Percentiles rank a stretch among this genome's conserved stretches.
Evolutionary conservation across 2,797 vertebrate species (phyloP).

Genomic region (Tinamus major): DNA sequence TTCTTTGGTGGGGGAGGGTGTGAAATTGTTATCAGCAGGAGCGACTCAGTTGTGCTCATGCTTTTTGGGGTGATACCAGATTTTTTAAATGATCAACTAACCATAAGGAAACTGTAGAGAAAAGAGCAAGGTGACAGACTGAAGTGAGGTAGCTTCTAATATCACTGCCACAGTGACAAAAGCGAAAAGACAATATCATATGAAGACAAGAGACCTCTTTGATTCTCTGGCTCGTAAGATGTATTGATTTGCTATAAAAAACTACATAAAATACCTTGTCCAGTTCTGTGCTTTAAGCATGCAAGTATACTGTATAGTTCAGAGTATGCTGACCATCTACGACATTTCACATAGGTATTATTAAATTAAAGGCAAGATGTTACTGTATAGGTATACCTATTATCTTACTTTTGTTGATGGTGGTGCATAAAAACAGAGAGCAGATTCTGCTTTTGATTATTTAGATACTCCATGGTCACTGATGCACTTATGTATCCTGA

Average conservation of each 20-base stretch:
- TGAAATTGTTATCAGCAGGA: background rate
- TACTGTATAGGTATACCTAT: background rate
- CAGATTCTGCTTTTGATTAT: background rate
- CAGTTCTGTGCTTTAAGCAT: background rate
- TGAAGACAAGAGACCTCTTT: background rate
- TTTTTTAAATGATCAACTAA: conserved; percentile 20
- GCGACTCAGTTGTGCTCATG: background rate
- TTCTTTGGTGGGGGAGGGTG: background rate
- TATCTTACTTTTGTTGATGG: background rate
- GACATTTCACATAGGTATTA: background rate
- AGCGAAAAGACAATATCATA: conserved; percentile 19
- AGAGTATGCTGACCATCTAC: background rate
- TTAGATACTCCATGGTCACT: background rate
- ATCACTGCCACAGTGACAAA: conserved; percentile 35
- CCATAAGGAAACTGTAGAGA: conserved; percentile 15
- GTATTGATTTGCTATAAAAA: conserved; percentile 23
- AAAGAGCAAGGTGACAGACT: background rate
- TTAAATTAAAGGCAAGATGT: background rate
- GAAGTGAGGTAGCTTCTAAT: conserved; percentile 23
- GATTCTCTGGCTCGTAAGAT: background rate
- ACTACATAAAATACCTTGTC: conserved; percentile 31
- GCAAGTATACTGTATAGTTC: background rate
- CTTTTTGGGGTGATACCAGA: background rate
- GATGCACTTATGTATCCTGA: background rate
- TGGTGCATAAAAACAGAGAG: background rate